Base-by-base conservation (phyloP, 2,888 invertebrate genomes). In the Tenthredo notha region DNA sequence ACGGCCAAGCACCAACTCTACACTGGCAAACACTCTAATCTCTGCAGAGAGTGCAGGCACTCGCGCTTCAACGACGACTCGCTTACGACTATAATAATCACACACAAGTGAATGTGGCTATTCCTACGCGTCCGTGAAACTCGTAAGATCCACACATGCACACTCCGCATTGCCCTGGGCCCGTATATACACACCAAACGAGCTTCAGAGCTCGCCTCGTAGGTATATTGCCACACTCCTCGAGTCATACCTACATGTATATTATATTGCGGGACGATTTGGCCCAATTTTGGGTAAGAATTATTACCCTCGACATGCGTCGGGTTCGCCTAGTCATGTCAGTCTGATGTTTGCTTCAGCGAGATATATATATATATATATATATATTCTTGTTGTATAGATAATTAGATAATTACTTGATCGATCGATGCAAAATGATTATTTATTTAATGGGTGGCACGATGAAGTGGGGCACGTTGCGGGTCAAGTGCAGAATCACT, bases 11-110 rank as follows among this genome's bases (percentile, higher is more conserved):
- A 37, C 40, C 33, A 61, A 80, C 87, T 83, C 25, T 29, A 47
- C 25, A 67, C 67, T 12, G 86, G 90, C 88, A 90, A 90, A 90
- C 88, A 90, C 80, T 90, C 86, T 90, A 90, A 90, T 90, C 90
- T 89, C 78, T 80, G 65, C 25, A 21, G 15, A 37, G 58, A 61
- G 37, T n/a, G 61, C 61, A 61, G 77, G 77, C 29, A 58, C 58
- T 61, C 37, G 58, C 40, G 78, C 78, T 33, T 33, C 58, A n/a
- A 25, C 77, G 9, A 78, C 54, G 77, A 54, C 77, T 58, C 54
- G 78, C 72, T 72, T 40, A 40, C 72, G 72, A 72, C 43, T 72
- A 72, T 43, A 40, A 72, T 72, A 72, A 37, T 43, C 72, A 40
- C 40, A 21, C 29, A 29, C 29, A 65, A 25, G 12, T 29, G 29